A percentile compares a stretch with the other conserved stretches of the same genome.
phyloP scores from a whole-genome alignment of 2,888 invertebrate species.

The Cheilosia variabilis region DNA sequence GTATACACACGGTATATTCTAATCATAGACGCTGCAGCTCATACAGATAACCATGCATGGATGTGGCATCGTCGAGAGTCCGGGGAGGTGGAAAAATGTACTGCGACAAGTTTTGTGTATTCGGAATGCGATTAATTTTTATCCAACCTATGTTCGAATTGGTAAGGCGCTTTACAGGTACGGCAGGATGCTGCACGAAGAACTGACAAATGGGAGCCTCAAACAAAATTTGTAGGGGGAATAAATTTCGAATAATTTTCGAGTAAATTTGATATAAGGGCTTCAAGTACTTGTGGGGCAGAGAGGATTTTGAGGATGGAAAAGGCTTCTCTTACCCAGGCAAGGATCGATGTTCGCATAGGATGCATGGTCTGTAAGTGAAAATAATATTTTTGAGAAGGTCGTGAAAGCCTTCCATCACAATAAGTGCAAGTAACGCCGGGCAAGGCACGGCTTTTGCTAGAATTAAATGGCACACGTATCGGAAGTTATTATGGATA shows the following conservation, averaged over 20 bases:
- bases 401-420: too few relatives aligned
- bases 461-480: too few relatives aligned
- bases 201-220: constrained; percentile 1
- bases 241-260: constrained; percentile 41
- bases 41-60: constrained; percentile 28
- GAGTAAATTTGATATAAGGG: constrained; percentile 15
- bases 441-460: too few relatives aligned
- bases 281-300: not conserved
- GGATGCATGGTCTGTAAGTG: too few relatives aligned
- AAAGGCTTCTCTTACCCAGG: too few relatives aligned
- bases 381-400: too few relatives aligned
- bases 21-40: constrained; percentile 25
- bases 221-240: constrained; percentile 24
- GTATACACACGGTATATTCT: constrained; percentile 10
- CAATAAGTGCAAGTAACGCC: too few relatives aligned
- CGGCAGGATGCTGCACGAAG: not conserved
- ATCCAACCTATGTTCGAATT: constrained; percentile 39
- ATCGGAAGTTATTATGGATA: too few relatives aligned
- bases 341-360: too few relatives aligned
- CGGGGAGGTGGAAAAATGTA: constrained; percentile 16
- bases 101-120: constrained; percentile 47
- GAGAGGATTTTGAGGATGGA: too few relatives aligned
- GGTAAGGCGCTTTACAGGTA: not conserved
- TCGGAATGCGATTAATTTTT: constrained; percentile 55
- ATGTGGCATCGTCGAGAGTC: not conserved